Conservation (phyloP, 2,888 invertebrate species). For the Cordilura impudica region DNA sequence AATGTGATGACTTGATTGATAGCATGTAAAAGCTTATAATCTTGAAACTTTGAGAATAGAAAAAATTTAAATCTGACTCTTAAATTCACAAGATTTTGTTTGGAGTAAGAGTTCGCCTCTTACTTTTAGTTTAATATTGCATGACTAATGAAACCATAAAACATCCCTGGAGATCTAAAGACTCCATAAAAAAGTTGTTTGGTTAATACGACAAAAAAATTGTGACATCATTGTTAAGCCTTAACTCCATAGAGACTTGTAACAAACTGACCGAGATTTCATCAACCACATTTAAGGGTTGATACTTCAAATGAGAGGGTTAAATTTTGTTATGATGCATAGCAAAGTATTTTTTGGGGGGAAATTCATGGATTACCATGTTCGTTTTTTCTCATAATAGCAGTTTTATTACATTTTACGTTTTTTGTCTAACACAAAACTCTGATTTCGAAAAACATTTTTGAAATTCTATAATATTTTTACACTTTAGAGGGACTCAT, state of each 20-base stretch:
- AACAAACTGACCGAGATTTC: slow-evolving; percentile 62
- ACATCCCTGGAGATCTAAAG: slow-evolving; percentile 44
- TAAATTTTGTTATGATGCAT: not conserved
- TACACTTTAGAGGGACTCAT: too few relatives aligned
- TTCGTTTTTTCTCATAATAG: not conserved
- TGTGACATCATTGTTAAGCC: slow-evolving; percentile 26
- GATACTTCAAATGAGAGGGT: slow-evolving; percentile 18
- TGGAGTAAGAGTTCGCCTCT: not conserved
- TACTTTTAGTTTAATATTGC: slow-evolving; percentile 1
- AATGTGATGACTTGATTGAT: too few relatives aligned
- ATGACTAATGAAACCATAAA: slow-evolving; percentile 35
- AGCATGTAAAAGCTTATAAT: too few relatives aligned
- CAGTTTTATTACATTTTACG: not conserved
- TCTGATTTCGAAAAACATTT: too few relatives aligned
- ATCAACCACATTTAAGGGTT: slow-evolving; percentile 35
- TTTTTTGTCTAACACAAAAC: not conserved
- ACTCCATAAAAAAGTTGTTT: not conserved
- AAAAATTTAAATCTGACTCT: too few relatives aligned
- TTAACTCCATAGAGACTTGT: slow-evolving; percentile 35
- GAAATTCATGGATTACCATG: not conserved
- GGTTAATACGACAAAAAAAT: not conserved
- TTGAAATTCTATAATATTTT: too few relatives aligned
- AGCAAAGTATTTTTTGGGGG: not conserved
- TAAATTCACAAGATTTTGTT: not conserved
- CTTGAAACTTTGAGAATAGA: too few relatives aligned